Evolutionary conservation across 2,113 vertebrate genomes (phyloP), one percentile per base, ranked within the genome.

Genomic region (Colossoma macropomum): DNA sequence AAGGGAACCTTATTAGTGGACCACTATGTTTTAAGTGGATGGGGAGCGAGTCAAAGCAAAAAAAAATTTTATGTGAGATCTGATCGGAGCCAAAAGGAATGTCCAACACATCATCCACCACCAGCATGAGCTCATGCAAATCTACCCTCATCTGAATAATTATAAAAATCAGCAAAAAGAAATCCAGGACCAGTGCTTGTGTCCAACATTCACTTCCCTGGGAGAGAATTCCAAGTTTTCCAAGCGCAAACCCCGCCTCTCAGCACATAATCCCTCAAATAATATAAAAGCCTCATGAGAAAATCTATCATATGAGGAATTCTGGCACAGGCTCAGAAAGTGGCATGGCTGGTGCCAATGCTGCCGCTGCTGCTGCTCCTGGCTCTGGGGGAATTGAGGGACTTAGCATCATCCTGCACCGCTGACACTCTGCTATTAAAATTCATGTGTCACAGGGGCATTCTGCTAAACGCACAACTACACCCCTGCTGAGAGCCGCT

Each of bases 371-470:
- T 50, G 32, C 71, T 75, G 63, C 68, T 72, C 23, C 52, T 28
- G 76, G 70, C 72, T 83, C 77, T 76, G 65, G 60, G 38, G 81
- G 28, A 86, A 25, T 21, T n/a, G 21, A 59, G 32, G 70, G 45
- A 68, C 73, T 79, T 65, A 68, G 62, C 50, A 82, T 82, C 50
- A 79, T 79, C 50, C 38, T 27, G 78, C 74, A 65, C 76, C 52
- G 48, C 27, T 81, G 68, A 68, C 59, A 69, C 66, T 69, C 59
- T 45, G 27, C 83, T 85, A 86, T 88, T 88, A 86, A 88, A 84
- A 88, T 85, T 74, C 68, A 86, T 82, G 85, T 82, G 80, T 84
- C 75, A 59, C 68, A 54, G 70, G 76, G 81, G 77, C 84, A 86
- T 85, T 85, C 73, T 56, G 68, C 78, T 86, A 86, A 80, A 63